Percentiles rank a stretch among this genome's conserved stretches.
Conservation (phyloP, 2,797 vertebrate genomes). For the Gephyroberyx darwinii region DNA sequence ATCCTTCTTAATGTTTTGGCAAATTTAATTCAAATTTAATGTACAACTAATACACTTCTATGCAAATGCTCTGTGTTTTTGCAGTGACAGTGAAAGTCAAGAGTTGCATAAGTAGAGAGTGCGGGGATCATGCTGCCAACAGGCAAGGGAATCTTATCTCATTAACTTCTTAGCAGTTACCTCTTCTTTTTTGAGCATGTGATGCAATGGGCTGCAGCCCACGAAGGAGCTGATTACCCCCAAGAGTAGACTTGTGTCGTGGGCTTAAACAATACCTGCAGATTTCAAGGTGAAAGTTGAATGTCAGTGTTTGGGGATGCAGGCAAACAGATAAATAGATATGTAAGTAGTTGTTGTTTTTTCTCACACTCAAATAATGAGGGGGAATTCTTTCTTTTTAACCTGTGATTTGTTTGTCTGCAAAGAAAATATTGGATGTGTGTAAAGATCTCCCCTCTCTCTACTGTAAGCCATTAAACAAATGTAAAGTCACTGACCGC, state of each 20-base stretch:
- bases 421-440: no score
- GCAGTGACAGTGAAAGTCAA: slow-evolving; percentile 14
- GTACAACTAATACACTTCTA: not conserved
- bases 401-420: no score
- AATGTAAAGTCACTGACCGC: not conserved
- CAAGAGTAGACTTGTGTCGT: slow-evolving; percentile 20
- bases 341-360: no score
- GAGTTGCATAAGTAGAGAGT: not conserved
- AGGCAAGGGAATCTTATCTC: slow-evolving; percentile 58
- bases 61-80: not conserved
- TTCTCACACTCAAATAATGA: no score
- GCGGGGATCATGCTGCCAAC: slow-evolving; percentile 20
- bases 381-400: no score
- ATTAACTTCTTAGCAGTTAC: slow-evolving; percentile 67
- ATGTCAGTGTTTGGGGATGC: not conserved
- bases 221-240: slow-evolving; percentile 8
- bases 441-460: no score
- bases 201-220: slow-evolving; percentile 33
- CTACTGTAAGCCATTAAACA: no score
- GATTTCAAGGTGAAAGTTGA: not conserved
- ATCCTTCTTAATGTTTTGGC: not conserved
- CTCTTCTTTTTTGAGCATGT: slow-evolving; percentile 63
- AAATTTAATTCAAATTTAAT: not conserved
- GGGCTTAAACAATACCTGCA: slow-evolving; percentile 16
- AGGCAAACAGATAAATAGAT: no score